These are phyloP conservation scores for Platynereis dumerilii DNA, from an alignment of 2,888 invertebrate species.

Conservation along the genomic window DNA sequence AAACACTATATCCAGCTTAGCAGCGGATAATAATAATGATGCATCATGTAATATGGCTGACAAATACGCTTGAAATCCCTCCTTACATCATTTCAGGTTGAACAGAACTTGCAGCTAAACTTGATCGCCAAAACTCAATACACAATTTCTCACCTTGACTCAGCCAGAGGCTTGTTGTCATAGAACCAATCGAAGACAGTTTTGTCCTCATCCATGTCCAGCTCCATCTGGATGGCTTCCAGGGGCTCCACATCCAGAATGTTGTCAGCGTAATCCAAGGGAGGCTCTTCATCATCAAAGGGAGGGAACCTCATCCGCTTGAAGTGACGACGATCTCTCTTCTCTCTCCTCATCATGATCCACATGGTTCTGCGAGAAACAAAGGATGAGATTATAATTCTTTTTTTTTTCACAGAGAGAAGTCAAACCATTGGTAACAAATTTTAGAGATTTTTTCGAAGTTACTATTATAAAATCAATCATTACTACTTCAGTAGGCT, in stretches of 20 bases:
- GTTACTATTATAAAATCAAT: too few species aligned
- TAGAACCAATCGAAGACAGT: conserved; percentile 94
- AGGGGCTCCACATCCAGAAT: conserved; percentile 98
- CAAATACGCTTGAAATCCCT: too few species aligned
- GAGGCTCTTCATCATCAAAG: conserved; percentile 99
- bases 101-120: too few species aligned
- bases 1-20: background rate
- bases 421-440: background rate
- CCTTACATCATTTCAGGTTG: too few species aligned
- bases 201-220: conserved; percentile 86
- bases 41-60: background rate
- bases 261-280: conserved; percentile 98
- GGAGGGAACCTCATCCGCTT: conserved; percentile 99
- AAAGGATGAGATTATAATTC: background rate
- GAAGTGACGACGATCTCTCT: conserved; percentile 97
- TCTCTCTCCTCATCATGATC: conserved; percentile 99
- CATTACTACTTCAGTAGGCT: too few species aligned
- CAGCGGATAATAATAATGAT: too few species aligned
- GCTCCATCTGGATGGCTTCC: conserved; percentile 97
- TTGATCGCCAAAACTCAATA: too few species aligned
- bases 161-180: conserved; percentile 94
- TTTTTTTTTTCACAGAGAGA: background rate
- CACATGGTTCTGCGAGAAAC: conserved; percentile 84
- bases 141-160: conserved; percentile 70
- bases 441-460: too few species aligned